Base-by-base conservation (phyloP, 2,888 invertebrate species). In the Eupeodes latifasciatus region DNA sequence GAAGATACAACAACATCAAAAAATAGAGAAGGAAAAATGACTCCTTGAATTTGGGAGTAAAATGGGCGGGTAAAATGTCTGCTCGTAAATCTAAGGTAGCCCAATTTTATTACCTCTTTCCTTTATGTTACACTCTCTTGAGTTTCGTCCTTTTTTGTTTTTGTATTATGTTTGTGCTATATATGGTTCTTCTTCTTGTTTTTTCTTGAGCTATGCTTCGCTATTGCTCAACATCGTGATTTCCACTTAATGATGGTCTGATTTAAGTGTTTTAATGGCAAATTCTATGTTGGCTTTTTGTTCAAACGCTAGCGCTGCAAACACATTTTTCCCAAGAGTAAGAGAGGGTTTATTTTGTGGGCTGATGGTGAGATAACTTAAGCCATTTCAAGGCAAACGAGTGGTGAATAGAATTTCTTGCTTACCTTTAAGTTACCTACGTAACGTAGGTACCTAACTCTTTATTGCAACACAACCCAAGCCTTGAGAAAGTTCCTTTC, bases 221-320 rank as follows among this genome's bases (percentile, higher is more conserved):
- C 59, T 72, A 53, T 66, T 87, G 66, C 77, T 76, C 80, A 71
- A 71, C 67, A 76, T 83, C 77, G 83, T 83, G 84, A 88, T 84
- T 88, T 85, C 85, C 88, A 88, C 85, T 88, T 88, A 88, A 84
- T 81, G 81, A 77, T 81, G 85, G 88, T 88, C 88, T 88, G 84
- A 85, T 84, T 88, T 88, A 84, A 85, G 88, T 81, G 85, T 81
- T 88, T 81, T 88, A 81, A 88, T 85, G 85, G 85, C 78, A 55
- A 69, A 57, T 84, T 78, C 75, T 64, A 44, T 81, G 77, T 81
- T 84, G 67, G 87, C 80, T 88, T 84, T 77, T 84, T 84, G 84
- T 27, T 27, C 84, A 74, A 84, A 81, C 84, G 71, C 47, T 40
- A 4, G 40, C 40, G 40, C 40, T 85, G 81, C 88, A 88, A 84